phyloP scores from a whole-genome alignment of 2,888 invertebrate species.

The Erannis defoliaria region DNA sequence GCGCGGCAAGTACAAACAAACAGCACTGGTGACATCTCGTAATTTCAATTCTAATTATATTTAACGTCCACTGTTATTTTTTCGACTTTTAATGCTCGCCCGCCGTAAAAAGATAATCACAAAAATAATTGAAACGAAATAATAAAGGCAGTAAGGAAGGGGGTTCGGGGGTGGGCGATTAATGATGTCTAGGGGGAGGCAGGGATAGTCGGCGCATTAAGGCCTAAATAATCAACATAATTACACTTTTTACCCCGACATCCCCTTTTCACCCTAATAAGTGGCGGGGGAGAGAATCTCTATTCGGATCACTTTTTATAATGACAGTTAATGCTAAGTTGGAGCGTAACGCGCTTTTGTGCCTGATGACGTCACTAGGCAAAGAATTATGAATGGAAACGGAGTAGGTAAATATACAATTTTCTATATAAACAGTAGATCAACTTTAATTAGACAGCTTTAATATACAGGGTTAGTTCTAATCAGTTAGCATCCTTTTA shows the following conservation, averaged over 20 bases:
- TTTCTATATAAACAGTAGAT: too few relatives aligned
- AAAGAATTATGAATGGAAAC: not conserved
- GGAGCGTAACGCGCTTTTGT: conserved; percentile 45
- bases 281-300: conserved; percentile 74
- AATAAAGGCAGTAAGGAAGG: conserved; percentile 75
- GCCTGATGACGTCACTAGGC: conserved; percentile 31
- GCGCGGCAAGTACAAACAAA: conserved; percentile 57
- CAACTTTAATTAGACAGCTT: too few relatives aligned
- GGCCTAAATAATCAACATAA: conserved; percentile 86
- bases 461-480: too few relatives aligned
- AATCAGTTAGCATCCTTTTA: too few relatives aligned
- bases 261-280: conserved; percentile 76
- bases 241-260: conserved; percentile 83
- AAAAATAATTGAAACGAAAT: conserved; percentile 87
- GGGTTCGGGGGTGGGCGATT: conserved; percentile 68
- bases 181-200: conserved; percentile 73
- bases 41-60: conserved; percentile 83
- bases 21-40: conserved; percentile 77
- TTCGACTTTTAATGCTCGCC: conserved; percentile 83
- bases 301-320: conserved; percentile 65
- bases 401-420: conserved; percentile 2
- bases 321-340: conserved; percentile 60
- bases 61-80: conserved; percentile 84
- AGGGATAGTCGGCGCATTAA: conserved; percentile 83
- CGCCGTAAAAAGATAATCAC: conserved; percentile 86